Percentiles rank a stretch among this genome's conserved stretches.
These are phyloP conservation scores for Epistrophe eligans DNA, from an alignment of 2,888 invertebrate species.

Conservation along the genomic window DNA sequence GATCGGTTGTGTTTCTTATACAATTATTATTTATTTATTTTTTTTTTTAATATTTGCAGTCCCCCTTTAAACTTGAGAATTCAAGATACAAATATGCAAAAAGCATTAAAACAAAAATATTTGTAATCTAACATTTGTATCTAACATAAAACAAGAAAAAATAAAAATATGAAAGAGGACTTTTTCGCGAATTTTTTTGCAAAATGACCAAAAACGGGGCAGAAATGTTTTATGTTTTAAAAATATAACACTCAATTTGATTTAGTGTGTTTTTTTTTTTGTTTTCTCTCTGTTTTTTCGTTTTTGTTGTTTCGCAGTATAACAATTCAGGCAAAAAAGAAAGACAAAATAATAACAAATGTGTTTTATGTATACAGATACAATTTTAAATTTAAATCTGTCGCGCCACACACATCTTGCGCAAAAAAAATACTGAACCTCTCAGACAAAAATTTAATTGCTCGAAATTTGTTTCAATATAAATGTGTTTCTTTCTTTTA, in stretches of 20 bases:
- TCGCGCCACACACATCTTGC: conserved; percentile 51
- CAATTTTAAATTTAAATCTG: conserved; percentile 58
- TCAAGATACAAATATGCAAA: conserved; percentile 18
- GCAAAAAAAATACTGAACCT: conserved; percentile 22
- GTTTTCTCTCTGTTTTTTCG: background rate
- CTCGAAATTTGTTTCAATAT: conserved; percentile 34
- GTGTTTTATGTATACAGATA: conserved; percentile 1
- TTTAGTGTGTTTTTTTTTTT: background rate
- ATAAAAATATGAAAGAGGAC: conserved; percentile 6
- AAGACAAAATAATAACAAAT: conserved; percentile 11
- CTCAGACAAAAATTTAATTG: conserved; percentile 26
- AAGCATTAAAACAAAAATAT: conserved; percentile 6
- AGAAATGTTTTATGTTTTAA: conserved; percentile 28
- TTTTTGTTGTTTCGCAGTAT: conserved; percentile 15
- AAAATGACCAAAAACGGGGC: conserved; percentile 22
- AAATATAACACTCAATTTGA: conserved; percentile 20
- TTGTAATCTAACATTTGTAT: background rate
- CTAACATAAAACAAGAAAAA: conserved; percentile 3
- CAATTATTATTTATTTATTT: background rate
- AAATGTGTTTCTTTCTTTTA: conserved; percentile 9
- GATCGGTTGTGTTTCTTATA: conserved; percentile 47
- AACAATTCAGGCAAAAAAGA: conserved; percentile 12
- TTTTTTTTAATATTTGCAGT: conserved; percentile 3
- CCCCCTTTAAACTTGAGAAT: conserved; percentile 5
- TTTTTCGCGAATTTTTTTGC: background rate